phyloP scores from a whole-genome alignment of 1,140 invertebrate genomes.

The Bombus haemorrhoidalis region DNA sequence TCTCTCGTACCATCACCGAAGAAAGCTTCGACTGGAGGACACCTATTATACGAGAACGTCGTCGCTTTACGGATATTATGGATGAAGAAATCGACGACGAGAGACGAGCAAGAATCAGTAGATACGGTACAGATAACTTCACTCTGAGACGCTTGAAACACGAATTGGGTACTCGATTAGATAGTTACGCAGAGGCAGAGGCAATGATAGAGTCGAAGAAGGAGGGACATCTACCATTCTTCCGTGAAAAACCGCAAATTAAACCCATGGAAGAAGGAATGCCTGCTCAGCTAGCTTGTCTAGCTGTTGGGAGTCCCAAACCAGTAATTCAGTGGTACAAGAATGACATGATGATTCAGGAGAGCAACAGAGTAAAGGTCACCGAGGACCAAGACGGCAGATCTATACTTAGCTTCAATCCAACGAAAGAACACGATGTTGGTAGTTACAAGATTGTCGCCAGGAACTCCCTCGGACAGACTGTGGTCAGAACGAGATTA shows the following conservation, averaged over 20 bases:
- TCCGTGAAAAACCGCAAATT: conserved; percentile 91
- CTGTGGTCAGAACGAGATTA: conserved; percentile 88
- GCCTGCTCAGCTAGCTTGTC: conserved; percentile 90
- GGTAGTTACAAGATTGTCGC: conserved; percentile 98
- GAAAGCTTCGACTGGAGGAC: conserved; percentile 90
- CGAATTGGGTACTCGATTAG: conserved; percentile 90
- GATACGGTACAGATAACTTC: conserved; percentile 88
- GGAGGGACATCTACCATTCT: conserved; percentile 90
- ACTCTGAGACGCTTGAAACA: conserved; percentile 89
- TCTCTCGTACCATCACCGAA: conserved; percentile 85
- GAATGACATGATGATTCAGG: conserved; percentile 93
- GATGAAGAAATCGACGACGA: conserved; percentile 98
- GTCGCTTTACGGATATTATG: conserved; percentile 96
- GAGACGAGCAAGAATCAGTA: conserved; percentile 89
- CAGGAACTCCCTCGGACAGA: conserved; percentile 92
- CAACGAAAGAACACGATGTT: conserved; percentile 90
- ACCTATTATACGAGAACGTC: conserved; percentile 93
- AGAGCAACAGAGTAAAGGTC: conserved; percentile 90
- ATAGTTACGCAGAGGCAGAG: conserved; percentile 92
- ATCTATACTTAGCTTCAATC: conserved; percentile 89
- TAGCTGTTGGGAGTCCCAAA: conserved; percentile 94
- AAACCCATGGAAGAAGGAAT: conserved; percentile 91
- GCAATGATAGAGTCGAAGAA: conserved; percentile 91
- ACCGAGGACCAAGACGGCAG: conserved; percentile 89
- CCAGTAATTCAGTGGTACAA: conserved; percentile 98